A percentile compares a stretch with the other conserved stretches of the same genome.
These are phyloP conservation scores for Gobio occitaniae DNA, from an alignment of 2,797 vertebrate genomes.

Conservation along the genomic window DNA sequence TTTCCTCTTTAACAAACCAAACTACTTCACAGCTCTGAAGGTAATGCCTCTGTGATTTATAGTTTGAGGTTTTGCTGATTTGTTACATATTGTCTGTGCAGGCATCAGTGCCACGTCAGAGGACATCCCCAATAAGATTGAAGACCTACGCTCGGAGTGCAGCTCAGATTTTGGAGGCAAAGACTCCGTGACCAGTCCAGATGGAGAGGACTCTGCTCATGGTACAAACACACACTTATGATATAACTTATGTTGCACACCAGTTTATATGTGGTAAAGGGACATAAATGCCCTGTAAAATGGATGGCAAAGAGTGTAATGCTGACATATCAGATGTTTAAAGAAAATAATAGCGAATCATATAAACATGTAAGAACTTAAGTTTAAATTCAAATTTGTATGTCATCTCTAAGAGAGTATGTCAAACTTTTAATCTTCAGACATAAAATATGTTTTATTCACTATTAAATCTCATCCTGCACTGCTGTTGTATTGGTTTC, in stretches of 20 bases:
- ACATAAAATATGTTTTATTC: background rate
- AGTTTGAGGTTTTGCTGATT: constrained; percentile 31
- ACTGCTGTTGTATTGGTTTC: constrained; percentile 4
- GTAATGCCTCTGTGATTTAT: constrained; percentile 23
- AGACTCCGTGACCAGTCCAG: constrained; percentile 98
- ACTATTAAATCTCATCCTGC: background rate
- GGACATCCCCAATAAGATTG: constrained; percentile 98
- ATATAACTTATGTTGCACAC: background rate
- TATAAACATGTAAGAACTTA: background rate
- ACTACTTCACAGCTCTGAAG: constrained; percentile 3
- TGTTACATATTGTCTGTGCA: constrained; percentile 62
- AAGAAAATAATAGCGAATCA: background rate
- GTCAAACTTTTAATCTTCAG: background rate
- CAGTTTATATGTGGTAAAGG: background rate
- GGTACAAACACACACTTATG: constrained; percentile 76
- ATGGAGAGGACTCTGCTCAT: constrained; percentile 94
- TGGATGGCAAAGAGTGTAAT: background rate
- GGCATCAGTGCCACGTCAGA: constrained; percentile 99
- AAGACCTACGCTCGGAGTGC: constrained; percentile 97
- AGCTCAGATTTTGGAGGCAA: constrained; percentile 99
- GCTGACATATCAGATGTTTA: background rate
- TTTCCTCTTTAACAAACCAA: constrained; percentile 17
- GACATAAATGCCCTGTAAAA: background rate
- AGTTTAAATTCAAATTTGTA: background rate
- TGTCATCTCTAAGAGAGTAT: background rate